These are phyloP conservation scores for Drosophila percnosoma DNA, from an alignment of 2,888 invertebrate species.

Conservation along the genomic window DNA sequence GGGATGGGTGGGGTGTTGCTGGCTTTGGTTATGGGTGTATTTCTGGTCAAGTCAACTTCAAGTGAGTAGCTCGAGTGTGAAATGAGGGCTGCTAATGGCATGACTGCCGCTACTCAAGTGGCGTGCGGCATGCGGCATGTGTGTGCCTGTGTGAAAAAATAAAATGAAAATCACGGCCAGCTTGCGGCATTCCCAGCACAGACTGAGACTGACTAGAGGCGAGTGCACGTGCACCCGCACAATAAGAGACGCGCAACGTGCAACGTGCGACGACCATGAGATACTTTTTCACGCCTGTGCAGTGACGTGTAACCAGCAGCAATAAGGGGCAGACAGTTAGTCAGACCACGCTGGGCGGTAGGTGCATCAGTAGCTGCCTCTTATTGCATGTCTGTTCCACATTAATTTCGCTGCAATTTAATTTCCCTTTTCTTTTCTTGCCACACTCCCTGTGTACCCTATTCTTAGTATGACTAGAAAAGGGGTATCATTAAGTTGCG, in stretches of 20 bases:
- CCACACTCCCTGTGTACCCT: background rate
- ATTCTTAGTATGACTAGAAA: background rate
- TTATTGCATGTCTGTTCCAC: conserved; percentile 63
- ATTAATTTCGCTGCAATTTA: conserved; percentile 48
- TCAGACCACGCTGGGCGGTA: background rate
- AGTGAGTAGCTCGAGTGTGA: conserved; percentile 68
- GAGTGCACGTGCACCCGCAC: conserved; percentile 51
- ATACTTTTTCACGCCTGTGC: conserved; percentile 62
- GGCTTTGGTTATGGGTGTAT: background rate
- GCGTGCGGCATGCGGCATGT: conserved; percentile 30
- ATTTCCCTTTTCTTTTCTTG: conserved; percentile 28
- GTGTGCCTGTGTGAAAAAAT: conserved; percentile 9
- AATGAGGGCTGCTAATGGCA: conserved; percentile 76
- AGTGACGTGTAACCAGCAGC: conserved; percentile 39
- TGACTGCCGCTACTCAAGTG: conserved; percentile 49
- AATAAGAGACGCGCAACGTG: background rate
- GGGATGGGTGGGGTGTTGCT: background rate
- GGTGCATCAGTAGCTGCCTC: conserved; percentile 7
- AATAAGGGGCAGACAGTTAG: background rate
- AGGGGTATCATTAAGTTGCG: background rate
- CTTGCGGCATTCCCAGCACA: conserved; percentile 65
- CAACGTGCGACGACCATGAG: conserved; percentile 15
- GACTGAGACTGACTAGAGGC: background rate
- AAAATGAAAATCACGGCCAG: conserved; percentile 65
- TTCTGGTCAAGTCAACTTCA: conserved; percentile 73